These are phyloP conservation scores for Pseudeuparius sepicola DNA, from an alignment of 2,888 invertebrate genomes.

Conservation along the genomic window DNA sequence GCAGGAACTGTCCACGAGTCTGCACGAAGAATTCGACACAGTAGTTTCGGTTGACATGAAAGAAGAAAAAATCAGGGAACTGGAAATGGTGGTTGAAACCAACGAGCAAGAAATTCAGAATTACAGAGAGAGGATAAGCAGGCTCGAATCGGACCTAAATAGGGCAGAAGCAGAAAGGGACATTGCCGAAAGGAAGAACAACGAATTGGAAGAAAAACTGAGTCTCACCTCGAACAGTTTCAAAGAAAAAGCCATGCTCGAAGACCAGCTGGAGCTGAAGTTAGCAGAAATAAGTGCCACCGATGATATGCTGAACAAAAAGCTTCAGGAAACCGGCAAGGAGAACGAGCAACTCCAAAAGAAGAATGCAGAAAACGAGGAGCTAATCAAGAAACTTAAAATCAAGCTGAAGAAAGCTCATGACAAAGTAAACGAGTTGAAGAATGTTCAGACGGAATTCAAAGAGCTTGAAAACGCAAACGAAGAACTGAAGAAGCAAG, in stretches of 20 bases:
- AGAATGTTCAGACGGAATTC: constrained; percentile 21
- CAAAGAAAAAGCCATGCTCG: constrained; percentile 50
- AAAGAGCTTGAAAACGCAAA: constrained; percentile 41
- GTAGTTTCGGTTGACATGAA: constrained; percentile 29
- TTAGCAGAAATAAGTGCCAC: constrained; percentile 51
- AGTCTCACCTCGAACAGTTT: constrained; percentile 42
- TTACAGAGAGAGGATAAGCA: constrained; percentile 52
- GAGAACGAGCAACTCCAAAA: constrained; percentile 27
- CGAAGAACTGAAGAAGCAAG: constrained; percentile 40
- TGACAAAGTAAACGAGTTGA: constrained; percentile 25
- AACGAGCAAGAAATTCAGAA: constrained; percentile 56
- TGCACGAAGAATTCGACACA: constrained; percentile 24
- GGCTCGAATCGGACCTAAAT: constrained; percentile 56
- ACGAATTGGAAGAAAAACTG: constrained; percentile 51
- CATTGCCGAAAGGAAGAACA: constrained; percentile 50
- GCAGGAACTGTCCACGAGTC: constrained; percentile 29
- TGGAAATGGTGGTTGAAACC: constrained; percentile 63
- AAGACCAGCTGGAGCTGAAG: constrained; percentile 53
- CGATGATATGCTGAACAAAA: constrained; percentile 50
- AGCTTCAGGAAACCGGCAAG: constrained; percentile 44
- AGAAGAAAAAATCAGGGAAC: constrained; percentile 63
- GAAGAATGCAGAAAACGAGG: constrained; percentile 26
- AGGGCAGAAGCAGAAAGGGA: constrained; percentile 50
- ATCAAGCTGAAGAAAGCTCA: constrained; percentile 27
- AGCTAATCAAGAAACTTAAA: constrained; percentile 25